Base-by-base conservation (phyloP, 2,888 invertebrate genomes). In the Campoplex capitator region DNA sequence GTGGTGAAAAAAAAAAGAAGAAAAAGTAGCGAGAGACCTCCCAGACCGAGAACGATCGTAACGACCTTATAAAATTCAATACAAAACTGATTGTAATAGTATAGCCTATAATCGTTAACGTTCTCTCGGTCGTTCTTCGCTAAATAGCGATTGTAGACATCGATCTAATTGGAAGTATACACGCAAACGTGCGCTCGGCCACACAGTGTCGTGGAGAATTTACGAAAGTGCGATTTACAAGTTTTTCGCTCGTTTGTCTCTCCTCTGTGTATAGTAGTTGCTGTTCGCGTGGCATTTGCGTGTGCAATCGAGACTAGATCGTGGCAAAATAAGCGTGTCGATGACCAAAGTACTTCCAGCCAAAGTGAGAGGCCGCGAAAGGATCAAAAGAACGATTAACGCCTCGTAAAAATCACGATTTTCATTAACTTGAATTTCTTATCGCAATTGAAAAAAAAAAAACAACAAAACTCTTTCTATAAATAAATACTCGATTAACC, bases 161-260 rank as follows among this genome's bases (percentile, higher is more conserved):
- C 85, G 89, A 80, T 88, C 88, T 89, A 89, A 90, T 90, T 90
- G 88, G 84, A 88, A 89, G 77, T 73, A 85, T 83, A 88, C 88
- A 88, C 87, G 85, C 86, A 76, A 82, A 58, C 73, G 45, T 45
- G 54, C 9, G 45, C 38, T 0, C 38, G 38, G 38, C 1, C 23
- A 23, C 23, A 45, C 28, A 84, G 42, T 45, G 62, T 65, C 84
- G 56, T 76, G 68, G 74, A 42, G 86, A 62, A 86, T 84, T 88
- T 81, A 77, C 88, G 81, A 86, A 86, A 78, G 77, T 83, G 70
- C 79, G 70, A 86, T 83, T 86, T 38, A 71, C 80, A 73, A 70
- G 65, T 58, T 56, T 54, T 48, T 58, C 35, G 71, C 68, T 58
- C 58, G 76, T 76, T 65, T 51, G 71, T 51, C 35, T 70, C 56